These are phyloP conservation scores for Anthophora plumipes DNA, from an alignment of 2,888 invertebrate species.

Conservation along the genomic window DNA sequence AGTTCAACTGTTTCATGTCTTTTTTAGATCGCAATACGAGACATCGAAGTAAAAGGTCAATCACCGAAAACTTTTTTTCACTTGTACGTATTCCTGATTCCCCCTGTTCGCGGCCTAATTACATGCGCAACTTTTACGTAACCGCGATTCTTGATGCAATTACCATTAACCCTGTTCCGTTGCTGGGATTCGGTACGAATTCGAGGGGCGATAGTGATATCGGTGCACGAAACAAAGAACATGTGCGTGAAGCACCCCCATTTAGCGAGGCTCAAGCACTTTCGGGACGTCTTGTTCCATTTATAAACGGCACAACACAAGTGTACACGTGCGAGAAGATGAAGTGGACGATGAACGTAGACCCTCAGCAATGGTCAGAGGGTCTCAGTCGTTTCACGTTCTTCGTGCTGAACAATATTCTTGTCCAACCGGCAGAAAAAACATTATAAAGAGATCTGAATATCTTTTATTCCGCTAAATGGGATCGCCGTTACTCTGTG, in stretches of 20 bases:
- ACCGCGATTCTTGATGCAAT: constrained; percentile 24
- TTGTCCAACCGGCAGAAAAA: neutral
- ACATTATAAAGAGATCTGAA: neutral
- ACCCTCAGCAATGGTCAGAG: constrained; percentile 40
- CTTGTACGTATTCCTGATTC: neutral
- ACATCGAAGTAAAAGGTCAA: neutral
- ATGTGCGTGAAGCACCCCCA: constrained; percentile 37
- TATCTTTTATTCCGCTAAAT: too few species aligned
- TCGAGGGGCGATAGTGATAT: neutral
- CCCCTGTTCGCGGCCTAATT: neutral
- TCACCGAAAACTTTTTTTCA: neutral
- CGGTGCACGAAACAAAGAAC: constrained; percentile 26
- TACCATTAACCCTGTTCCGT: constrained; percentile 43
- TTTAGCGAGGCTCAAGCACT: constrained; percentile 37
- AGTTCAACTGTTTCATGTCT: neutral
- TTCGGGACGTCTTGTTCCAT: constrained; percentile 68
- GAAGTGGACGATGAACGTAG: constrained; percentile 55
- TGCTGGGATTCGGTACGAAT: neutral
- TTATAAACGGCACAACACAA: constrained; percentile 73
- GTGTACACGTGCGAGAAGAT: constrained; percentile 59
- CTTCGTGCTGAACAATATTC: constrained; percentile 39
- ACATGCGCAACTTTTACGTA: neutral
- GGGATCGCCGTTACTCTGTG: neutral
- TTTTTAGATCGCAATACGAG: neutral
- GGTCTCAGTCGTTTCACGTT: constrained; percentile 61